Evolutionary conservation across 92 coral and sea anemone species (phyloP).

Genomic region (Siderastrea radians): DNA sequence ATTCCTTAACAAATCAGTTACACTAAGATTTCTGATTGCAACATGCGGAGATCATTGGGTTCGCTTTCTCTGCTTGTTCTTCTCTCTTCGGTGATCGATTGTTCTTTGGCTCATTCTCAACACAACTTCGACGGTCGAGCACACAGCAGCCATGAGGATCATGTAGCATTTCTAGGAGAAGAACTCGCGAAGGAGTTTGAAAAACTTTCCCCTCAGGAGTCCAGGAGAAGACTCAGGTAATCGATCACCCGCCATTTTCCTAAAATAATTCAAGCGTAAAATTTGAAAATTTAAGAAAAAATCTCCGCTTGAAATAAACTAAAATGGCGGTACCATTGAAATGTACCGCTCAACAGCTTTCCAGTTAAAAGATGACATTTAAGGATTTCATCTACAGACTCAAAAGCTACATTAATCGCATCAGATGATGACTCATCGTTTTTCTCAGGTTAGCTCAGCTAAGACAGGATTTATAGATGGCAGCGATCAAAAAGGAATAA

Average conservation of each 20-base stretch:
- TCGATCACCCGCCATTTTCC: not conserved
- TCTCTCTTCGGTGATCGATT: not conserved
- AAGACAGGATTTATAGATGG: too few relatives aligned
- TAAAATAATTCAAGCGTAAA: not conserved
- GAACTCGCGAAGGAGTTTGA: conserved; percentile 94
- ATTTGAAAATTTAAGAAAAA: not conserved
- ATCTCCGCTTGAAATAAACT: not conserved
- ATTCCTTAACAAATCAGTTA: not conserved
- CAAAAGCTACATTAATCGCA: too few relatives aligned
- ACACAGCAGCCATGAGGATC: conserved; percentile 86
- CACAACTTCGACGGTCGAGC: conserved; percentile 52
- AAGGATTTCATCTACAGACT: not conserved
- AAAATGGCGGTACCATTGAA: too few relatives aligned
- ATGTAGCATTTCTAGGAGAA: conserved; percentile 90
- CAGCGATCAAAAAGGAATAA: too few relatives aligned
- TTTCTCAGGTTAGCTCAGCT: too few relatives aligned
- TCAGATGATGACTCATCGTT: too few relatives aligned
- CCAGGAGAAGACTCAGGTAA: conserved; percentile 93
- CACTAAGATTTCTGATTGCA: not conserved
- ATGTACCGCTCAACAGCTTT: too few relatives aligned
- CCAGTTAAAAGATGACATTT: too few relatives aligned
- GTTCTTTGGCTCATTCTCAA: conserved; percentile 12
- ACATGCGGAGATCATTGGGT: conserved; percentile 8
- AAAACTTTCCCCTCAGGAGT: conserved; percentile 85
- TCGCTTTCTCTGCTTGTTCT: not conserved